Evolutionary conservation across 2,888 invertebrate genomes (phyloP).

Genomic region (Scaptomyza caliginosa): DNA sequence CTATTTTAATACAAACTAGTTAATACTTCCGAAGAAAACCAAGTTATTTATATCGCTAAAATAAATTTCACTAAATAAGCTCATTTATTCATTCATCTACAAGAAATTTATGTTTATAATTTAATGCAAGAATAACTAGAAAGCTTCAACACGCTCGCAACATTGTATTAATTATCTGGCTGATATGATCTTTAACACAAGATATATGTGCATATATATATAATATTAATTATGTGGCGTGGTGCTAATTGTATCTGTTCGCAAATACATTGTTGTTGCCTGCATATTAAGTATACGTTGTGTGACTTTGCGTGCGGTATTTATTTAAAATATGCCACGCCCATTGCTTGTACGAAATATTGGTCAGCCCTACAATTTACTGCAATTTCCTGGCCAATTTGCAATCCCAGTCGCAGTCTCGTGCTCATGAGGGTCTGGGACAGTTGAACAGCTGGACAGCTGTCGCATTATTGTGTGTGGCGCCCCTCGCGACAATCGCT

Average conservation of each 20-base stretch:
- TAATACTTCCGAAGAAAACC: too few species aligned
- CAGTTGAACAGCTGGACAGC: conserved; percentile 33
- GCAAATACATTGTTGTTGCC: conserved; percentile 7
- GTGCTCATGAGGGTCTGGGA: background rate
- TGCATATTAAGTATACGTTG: background rate
- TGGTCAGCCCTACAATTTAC: conserved; percentile 58
- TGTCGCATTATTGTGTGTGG: conserved; percentile 60
- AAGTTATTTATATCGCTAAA: too few species aligned
- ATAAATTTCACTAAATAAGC: too few species aligned
- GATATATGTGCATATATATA: too few species aligned
- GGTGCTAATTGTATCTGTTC: conserved; percentile 33
- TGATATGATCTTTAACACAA: background rate
- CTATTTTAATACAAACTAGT: too few species aligned
- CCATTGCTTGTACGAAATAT: conserved; percentile 38
- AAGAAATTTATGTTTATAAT: too few species aligned
- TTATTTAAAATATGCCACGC: conserved; percentile 48
- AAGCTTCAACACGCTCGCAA: background rate
- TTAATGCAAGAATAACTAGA: too few species aligned
- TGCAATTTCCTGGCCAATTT: conserved; percentile 61
- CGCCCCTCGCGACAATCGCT: conserved; percentile 50
- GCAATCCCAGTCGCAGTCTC: conserved; percentile 7
- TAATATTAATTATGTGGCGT: conserved; percentile 11
- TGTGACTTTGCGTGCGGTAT: conserved; percentile 38
- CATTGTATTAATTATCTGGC: background rate
- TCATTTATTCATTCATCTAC: too few species aligned